Evolutionary conservation across 2,888 invertebrate genomes (phyloP).

Genomic region (Rhyacophila evoluta): DNA sequence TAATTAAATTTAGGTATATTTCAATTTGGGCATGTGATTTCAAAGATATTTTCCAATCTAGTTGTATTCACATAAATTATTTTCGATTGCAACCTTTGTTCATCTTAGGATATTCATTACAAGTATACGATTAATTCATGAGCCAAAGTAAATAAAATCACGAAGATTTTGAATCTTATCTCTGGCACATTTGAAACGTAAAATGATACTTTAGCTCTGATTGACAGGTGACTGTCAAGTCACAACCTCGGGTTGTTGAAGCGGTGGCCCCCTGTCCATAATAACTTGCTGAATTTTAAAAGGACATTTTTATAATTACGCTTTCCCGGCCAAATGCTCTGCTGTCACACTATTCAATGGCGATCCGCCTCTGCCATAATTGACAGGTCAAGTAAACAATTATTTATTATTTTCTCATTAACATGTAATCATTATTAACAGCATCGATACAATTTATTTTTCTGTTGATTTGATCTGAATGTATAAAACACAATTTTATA

Average conservation of each 20-base stretch:
- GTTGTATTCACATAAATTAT: no score
- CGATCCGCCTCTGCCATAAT: not conserved
- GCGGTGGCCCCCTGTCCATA: conserved; percentile 69
- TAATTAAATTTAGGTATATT: no score
- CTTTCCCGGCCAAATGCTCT: conserved; percentile 47
- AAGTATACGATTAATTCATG: no score
- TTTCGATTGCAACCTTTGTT: no score
- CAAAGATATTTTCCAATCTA: no score
- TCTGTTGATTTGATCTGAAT: not conserved
- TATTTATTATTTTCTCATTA: not conserved
- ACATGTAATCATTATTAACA: not conserved
- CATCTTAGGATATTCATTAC: no score
- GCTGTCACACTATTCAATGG: not conserved
- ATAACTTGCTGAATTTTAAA: conserved; percentile 52
- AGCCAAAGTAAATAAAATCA: no score
- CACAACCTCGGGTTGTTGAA: conserved; percentile 70
- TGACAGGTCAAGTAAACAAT: not conserved
- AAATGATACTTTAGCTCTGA: conserved; percentile 45
- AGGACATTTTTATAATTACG: conserved; percentile 36
- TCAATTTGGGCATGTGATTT: no score
- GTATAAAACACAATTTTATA: not conserved
- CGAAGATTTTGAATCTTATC: not conserved
- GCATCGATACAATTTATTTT: not conserved
- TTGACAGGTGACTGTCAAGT: conserved; percentile 58
- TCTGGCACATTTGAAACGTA: not conserved